Evolutionary conservation across 2,113 vertebrate species (phyloP).

Genomic region (Bos javanicus): DNA sequence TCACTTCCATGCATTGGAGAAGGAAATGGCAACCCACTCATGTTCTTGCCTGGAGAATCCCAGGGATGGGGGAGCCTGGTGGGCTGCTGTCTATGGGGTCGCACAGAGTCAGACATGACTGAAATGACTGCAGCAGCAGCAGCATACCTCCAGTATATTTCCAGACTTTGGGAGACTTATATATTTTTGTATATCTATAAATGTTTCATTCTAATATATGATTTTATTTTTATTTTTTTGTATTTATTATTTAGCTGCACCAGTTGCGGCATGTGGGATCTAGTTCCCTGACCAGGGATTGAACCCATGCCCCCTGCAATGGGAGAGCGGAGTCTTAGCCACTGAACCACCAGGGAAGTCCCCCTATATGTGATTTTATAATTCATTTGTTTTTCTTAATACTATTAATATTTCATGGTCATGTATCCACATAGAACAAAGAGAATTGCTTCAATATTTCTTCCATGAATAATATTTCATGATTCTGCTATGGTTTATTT

Average conservation of each 20-base stretch:
- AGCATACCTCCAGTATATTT: not conserved
- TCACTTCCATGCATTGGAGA: too few relatives aligned
- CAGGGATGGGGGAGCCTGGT: too few relatives aligned
- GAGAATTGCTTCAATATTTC: not conserved
- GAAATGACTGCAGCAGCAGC: too few relatives aligned
- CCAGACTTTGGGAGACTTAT: not conserved
- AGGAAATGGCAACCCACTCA: too few relatives aligned
- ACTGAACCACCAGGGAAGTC: not conserved
- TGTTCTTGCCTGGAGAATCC: too few relatives aligned
- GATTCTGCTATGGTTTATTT: not conserved
- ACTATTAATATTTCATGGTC: not conserved
- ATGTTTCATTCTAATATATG: not conserved
- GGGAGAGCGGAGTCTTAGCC: not conserved
- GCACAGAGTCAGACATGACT: too few relatives aligned
- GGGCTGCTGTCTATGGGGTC: too few relatives aligned
- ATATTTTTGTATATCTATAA: not conserved
- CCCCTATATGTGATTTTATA: not conserved
- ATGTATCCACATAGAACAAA: not conserved
- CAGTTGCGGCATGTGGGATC: not conserved
- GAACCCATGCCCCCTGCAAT: not conserved
- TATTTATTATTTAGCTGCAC: not conserved
- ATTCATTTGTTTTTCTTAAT: not conserved
- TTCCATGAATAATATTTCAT: not conserved
- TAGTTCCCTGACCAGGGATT: not conserved
- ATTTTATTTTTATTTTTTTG: not conserved